Base-by-base conservation (phyloP, 2,113 vertebrate genomes). In the Tupaia chinensis region DNA sequence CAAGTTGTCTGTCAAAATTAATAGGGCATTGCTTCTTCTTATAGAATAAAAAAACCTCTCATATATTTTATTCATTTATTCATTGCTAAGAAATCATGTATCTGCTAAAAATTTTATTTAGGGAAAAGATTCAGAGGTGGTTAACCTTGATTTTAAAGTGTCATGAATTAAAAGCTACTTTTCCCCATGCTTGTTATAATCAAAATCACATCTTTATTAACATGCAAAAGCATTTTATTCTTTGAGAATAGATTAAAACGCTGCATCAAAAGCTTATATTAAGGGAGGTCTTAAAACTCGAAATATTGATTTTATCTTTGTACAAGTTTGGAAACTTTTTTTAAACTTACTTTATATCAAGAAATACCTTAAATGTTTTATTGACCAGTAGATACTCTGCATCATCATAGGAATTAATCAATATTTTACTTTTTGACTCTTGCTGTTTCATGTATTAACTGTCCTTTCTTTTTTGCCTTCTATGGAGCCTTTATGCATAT, bases 1-100 rank as follows among this genome's bases (percentile, higher is more conserved):
- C 98, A 98, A 98, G 97, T 98, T 99, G 98, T 98, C 98, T 97
- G 97, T 98, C 98, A 99, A 98, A 98, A 98, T 98, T 99, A 99
- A 99, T 99, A 98, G 97, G 98, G 97, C 98, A 98, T 98, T 96
- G 80, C 98, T 98, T 2, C 97, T 98, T 98, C 98, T 97, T 98
- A 98, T 97, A 98, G 97, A 98, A 98, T 81, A 63, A 95, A 34
- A 77, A 69, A 93, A 92, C 20, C 0, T 44, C 63, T 4, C 88
- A 3, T 91, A 85, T 93, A 97, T 98, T 98, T 98, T 98, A 98
- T 98, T 98, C 98, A 98, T 98, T 97, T 98, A 98, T 98, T 98
- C 98, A 97, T 97, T 96, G 98, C 97, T 95, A 96, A 98, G 98
- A 98, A 97, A 98, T 98, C 92, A 98, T 98, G 94, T 98, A 97